Conservation (phyloP, 1,140 invertebrate genomes). For the Polypedilum pembai region DNA sequence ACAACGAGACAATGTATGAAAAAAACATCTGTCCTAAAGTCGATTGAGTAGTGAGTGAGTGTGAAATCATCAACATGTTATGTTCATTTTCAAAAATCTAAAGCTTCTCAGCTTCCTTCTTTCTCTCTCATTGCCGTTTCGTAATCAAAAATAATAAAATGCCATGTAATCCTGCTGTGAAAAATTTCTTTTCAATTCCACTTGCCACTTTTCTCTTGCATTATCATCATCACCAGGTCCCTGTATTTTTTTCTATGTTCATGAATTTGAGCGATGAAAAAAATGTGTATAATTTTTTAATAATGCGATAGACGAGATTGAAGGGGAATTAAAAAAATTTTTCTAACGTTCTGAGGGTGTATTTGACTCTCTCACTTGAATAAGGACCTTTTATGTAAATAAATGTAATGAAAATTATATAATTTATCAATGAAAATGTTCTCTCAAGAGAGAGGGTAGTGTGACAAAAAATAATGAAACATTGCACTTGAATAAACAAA, state of each 20-base stretch:
- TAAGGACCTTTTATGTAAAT: slow-evolving; percentile 6
- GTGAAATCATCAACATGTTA: slow-evolving; percentile 28
- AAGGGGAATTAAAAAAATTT: slow-evolving; percentile 7
- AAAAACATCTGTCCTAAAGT: slow-evolving; percentile 24
- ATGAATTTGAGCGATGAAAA: background rate
- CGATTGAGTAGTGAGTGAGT: background rate
- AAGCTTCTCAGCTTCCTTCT: background rate
- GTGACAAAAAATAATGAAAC: no score
- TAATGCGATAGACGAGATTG: background rate
- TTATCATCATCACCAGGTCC: slow-evolving; percentile 2
- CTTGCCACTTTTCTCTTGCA: background rate
- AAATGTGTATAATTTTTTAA: slow-evolving; percentile 15
- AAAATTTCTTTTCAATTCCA: slow-evolving; percentile 20
- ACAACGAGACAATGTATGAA: background rate
- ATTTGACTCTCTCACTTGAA: background rate
- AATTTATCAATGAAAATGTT: background rate
- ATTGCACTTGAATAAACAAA: no score
- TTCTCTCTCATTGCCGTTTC: background rate
- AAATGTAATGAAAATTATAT: slow-evolving; percentile 20
- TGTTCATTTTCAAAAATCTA: background rate
- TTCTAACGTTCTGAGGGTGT: background rate
- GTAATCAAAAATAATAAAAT: slow-evolving; percentile 23
- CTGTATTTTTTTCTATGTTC: background rate
- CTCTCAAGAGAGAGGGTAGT: background rate
- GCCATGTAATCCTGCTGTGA: slow-evolving; percentile 24